These are phyloP conservation scores for Spheniscus humboldti DNA, from an alignment of 2,797 vertebrate genomes.

Conservation along the genomic window DNA sequence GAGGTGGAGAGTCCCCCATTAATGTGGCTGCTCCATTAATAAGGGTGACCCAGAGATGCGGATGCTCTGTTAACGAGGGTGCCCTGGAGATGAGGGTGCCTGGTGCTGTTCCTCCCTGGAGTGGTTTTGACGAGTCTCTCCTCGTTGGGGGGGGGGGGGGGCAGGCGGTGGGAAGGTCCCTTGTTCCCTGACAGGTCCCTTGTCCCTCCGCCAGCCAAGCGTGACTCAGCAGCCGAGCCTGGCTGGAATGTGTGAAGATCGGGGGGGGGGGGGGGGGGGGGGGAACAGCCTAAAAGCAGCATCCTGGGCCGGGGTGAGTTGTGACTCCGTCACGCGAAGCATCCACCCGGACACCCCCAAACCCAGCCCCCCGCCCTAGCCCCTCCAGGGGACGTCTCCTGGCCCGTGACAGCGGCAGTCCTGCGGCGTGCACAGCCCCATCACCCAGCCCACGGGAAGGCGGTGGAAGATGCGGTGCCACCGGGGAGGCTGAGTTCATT, in stretches of 20 bases:
- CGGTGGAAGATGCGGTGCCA: background rate
- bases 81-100: background rate
- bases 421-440: accelerated
- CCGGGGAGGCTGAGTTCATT: background rate
- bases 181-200: background rate
- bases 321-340: accelerated
- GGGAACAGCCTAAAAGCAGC: background rate
- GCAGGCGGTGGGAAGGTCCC: background rate
- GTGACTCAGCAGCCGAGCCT: background rate
- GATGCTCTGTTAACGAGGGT: background rate
- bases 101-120: background rate
- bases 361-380: background rate
- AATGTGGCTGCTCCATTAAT: background rate
- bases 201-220: background rate
- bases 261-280: too few species aligned
- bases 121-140: too few species aligned
- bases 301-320: background rate
- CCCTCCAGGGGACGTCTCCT: background rate
- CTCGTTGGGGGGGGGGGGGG: accelerated
- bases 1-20: background rate
- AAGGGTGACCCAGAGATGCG: background rate
- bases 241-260: background rate
- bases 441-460: background rate
- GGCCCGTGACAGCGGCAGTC: accelerated
- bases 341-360: background rate